Percentiles rank a stretch among this genome's conserved stretches.
These are phyloP conservation scores for Nycteola revayana DNA, from an alignment of 2,888 invertebrate species.

Conservation along the genomic window DNA sequence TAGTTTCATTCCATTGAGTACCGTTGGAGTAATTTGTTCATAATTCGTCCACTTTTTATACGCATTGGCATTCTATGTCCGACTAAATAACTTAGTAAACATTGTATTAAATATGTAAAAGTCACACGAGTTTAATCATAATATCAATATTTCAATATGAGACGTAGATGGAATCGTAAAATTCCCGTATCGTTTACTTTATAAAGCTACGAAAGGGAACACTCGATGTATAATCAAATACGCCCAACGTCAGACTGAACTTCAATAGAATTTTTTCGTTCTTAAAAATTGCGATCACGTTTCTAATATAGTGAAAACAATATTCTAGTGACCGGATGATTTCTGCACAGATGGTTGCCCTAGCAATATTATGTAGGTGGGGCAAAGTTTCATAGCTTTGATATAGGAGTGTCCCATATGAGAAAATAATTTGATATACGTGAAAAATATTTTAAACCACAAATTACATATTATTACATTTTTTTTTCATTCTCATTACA, in stretches of 20 bases:
- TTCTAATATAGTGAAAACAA: conserved; percentile 84
- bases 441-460: conserved; percentile 1
- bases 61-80: too few relatives aligned
- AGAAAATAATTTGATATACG: conserved; percentile 29
- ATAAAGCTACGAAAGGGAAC: conserved; percentile 69
- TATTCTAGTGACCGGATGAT: conserved; percentile 83
- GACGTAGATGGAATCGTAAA: conserved; percentile 68
- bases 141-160: conserved; percentile 67
- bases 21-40: too few relatives aligned
- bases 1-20: too few relatives aligned
- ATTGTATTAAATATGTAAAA: too few relatives aligned
- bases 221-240: conserved; percentile 74
- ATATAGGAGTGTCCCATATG: conserved; percentile 60
- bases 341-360: conserved; percentile 77
- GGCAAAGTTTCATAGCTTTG: conserved; percentile 64
- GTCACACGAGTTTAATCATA: conserved; percentile 45
- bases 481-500: too few relatives aligned
- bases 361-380: conserved; percentile 68
- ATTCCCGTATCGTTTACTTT: conserved; percentile 68
- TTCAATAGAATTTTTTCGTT: conserved; percentile 78
- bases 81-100: too few relatives aligned
- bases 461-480: too few relatives aligned
- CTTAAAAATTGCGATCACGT: conserved; percentile 83
- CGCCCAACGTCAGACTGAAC: conserved; percentile 62
- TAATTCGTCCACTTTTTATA: too few relatives aligned